These are phyloP conservation scores for Sebastes matsubarae DNA, from an alignment of 2,797 vertebrate species.

Conservation along the genomic window DNA sequence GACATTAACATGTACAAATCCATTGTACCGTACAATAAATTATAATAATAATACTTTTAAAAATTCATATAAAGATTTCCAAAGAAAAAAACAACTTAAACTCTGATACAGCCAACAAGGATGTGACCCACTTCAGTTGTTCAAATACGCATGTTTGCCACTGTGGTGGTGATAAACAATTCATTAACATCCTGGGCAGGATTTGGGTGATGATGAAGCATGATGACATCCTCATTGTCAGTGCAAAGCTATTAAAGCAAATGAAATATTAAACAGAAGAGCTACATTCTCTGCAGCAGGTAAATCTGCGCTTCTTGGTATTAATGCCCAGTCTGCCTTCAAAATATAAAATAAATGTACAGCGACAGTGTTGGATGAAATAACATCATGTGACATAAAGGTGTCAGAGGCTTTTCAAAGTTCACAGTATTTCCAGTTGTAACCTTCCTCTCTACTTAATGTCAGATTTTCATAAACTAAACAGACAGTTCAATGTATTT, in stretches of 20 bases:
- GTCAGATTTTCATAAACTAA: background rate
- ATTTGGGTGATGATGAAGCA: slow-evolving; percentile 23
- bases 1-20: background rate
- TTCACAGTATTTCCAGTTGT: background rate
- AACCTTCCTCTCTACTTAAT: background rate
- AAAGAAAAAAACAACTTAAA: background rate
- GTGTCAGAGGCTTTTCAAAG: background rate
- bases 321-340: background rate
- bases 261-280: slow-evolving; percentile 39
- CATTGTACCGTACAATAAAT: background rate
- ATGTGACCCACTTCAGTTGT: slow-evolving; percentile 55
- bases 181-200: slow-evolving; percentile 40
- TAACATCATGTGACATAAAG: background rate
- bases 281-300: background rate
- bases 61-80: too few relatives aligned
- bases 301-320: background rate
- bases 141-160: slow-evolving; percentile 21
- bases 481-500: background rate
- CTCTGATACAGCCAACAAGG: background rate
- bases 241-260: slow-evolving; percentile 32
- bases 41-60: background rate
- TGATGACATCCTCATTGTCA: slow-evolving; percentile 26
- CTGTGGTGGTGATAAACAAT: slow-evolving; percentile 51
- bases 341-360: background rate
- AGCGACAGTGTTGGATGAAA: background rate